Conservation (phyloP, 2,888 invertebrate species). For the Eupithecia abbreviata region DNA sequence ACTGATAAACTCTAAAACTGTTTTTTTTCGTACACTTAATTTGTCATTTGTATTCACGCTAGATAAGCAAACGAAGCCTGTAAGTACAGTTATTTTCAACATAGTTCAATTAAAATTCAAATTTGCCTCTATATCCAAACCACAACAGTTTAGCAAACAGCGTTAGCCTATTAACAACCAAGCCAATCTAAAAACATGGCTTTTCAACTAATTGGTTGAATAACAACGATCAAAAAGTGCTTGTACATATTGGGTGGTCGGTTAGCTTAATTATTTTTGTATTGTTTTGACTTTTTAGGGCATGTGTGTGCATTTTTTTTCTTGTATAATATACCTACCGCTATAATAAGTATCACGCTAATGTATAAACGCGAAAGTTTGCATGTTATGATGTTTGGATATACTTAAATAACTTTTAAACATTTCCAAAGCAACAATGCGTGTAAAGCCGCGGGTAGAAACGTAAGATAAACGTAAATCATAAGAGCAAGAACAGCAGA, state of each 20-base stretch:
- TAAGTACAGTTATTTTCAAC: background rate
- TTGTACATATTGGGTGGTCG: background rate
- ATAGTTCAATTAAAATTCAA: constrained; percentile 15
- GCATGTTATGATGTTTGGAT: no score
- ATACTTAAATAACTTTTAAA: no score
- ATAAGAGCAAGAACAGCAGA: no score
- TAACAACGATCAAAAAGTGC: constrained; percentile 6
- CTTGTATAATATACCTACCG: no score
- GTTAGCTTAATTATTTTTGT: background rate
- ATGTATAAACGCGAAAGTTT: no score
- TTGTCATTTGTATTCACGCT: background rate
- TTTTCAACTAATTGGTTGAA: constrained; percentile 11
- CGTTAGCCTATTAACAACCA: constrained; percentile 11
- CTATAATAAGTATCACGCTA: no score
- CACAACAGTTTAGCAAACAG: constrained; percentile 10
- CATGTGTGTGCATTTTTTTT: no score
- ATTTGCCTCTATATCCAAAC: constrained; percentile 5
- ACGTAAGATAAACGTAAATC: no score
- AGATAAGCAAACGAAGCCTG: background rate
- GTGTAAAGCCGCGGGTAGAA: no score
- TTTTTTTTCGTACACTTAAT: background rate
- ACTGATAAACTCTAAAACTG: background rate
- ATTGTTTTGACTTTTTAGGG: background rate
- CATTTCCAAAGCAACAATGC: no score
- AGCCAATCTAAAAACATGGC: constrained; percentile 16